Evolutionary conservation across 2,888 invertebrate genomes (phyloP), one percentile per base, ranked within the genome.

Genomic region (Formica aserva): DNA sequence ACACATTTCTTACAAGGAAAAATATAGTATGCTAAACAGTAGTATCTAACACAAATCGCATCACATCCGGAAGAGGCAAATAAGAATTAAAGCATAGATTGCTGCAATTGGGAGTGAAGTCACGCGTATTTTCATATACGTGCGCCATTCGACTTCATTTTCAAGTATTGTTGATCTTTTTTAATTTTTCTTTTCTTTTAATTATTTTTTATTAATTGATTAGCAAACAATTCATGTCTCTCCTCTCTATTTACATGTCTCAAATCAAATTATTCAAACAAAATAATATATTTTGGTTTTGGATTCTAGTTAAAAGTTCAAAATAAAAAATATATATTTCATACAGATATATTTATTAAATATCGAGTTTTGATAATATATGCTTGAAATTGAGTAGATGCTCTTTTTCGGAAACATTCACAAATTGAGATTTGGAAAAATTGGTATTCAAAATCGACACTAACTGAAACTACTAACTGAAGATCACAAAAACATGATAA

Each of bases 31-130:
- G 29, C 5, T 75, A 15, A 22, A 63, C 6, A 75, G 5, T 63
- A 22, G 22, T 35, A 9, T 62, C 15, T n/a, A 48, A 41, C 29
- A 5, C 15, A 62, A 35, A n/a, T 63, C n/a, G 15, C 32, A 75
- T 29, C 18, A 9, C 4, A 35, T 75, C 22, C 18, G 66, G 22
- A 66, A 66, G 41, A 65, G 22, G 22, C 35, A 48, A 63, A 11
- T 18, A 48, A 48, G 15, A 63, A 63, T 63, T 63, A 75, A 52
- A 75, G 5, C 26, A 32, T 8, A 45, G 6, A 48, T 75, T 63
- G 22, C 48, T 63, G 26, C 32, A 63, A 63, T 75, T 52, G 9
- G 2, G 2, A 32, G 1, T n/a, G 1, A 22, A 35, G 15, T 6
- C 11, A 38, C 22, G 11, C 9, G 15, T 29, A 18, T n/a, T 22